Evolutionary conservation across 1,140 invertebrate genomes (phyloP), one percentile per base, ranked within the genome.

Genomic region (Lysiphlebus fabarum): DNA sequence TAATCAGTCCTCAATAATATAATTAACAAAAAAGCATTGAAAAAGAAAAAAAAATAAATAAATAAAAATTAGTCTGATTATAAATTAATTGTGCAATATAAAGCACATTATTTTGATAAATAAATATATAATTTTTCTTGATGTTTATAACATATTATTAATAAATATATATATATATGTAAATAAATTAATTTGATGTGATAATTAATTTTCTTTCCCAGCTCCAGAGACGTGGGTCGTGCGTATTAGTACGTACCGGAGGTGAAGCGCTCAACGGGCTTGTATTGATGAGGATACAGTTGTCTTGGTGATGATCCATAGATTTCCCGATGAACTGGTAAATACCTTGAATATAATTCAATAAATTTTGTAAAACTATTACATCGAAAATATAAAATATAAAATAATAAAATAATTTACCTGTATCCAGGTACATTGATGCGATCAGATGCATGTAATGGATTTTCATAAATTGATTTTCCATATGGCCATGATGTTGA

Each of bases 391-490:
- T n/a, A n/a, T n/a, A n/a, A n/a, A n/a, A n/a, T n/a, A n/a, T n/a
- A n/a, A n/a, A n/a, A n/a, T n/a, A n/a, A n/a, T n/a, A n/a, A 42
- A 9, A n/a, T n/a, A 50, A 54, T 49, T 57, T 68, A 80, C 77
- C 90, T 88, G 85, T 93, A 93, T 75, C 90, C 90, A 72, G 89
- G 89, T 49, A 88, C 86, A 70, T 86, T 84, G 82, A 92, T 91
- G 78, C 90, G 87, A 77, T 92, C 90, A 65, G 84, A 84, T 62
- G 90, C 88, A 69, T 83, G 85, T 59, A 85, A 77, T 61, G 90
- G 90, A 70, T 91, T 89, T 76, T 92, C 90, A 75, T 85, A 92
- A 83, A 92, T 91, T 65, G 90, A 91, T 81, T 91, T 91, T 81
- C 81, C 83, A 81, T 83, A 87, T 12, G 88, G 86, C 85, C 86